These are phyloP conservation scores for Podotricha telesiphe DNA, from an alignment of 2,888 invertebrate genomes.

Conservation along the genomic window DNA sequence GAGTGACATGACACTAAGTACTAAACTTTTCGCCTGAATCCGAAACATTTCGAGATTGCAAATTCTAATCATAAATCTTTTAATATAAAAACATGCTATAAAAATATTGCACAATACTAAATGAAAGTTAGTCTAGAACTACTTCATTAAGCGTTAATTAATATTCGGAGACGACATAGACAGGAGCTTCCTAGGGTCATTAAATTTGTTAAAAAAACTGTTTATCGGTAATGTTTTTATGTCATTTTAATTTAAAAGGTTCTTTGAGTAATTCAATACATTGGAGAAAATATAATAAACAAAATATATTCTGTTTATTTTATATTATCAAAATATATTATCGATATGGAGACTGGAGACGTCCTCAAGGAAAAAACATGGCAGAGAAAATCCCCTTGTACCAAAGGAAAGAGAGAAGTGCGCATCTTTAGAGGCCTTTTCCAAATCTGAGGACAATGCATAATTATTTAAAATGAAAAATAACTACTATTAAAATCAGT, in stretches of 20 bases:
- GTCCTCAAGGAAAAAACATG: too few relatives aligned
- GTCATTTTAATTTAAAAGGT: not conserved
- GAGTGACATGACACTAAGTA: too few relatives aligned
- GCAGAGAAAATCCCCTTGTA: too few relatives aligned
- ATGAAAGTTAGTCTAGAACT: slow-evolving; percentile 6
- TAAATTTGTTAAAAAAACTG: slow-evolving; percentile 5
- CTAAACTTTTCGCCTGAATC: too few relatives aligned
- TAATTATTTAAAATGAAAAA: too few relatives aligned
- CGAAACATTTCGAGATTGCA: too few relatives aligned
- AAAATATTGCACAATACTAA: not conserved
- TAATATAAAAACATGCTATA: not conserved
- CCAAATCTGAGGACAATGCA: too few relatives aligned
- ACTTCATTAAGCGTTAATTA: slow-evolving; percentile 18
- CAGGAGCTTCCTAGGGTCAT: slow-evolving; percentile 11
- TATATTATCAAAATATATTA: too few relatives aligned
- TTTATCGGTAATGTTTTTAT: not conserved
- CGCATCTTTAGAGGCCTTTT: too few relatives aligned
- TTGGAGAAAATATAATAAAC: not conserved
- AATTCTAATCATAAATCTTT: not conserved
- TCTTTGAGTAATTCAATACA: not conserved
- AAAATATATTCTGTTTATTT: not conserved
- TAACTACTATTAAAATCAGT: too few relatives aligned
- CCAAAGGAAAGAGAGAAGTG: too few relatives aligned
- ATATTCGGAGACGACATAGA: slow-evolving; percentile 7
- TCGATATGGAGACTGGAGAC: too few relatives aligned